Percentiles rank a stretch among this genome's conserved stretches.
These are phyloP conservation scores for Caenorhabditis sp. DNA, from an alignment of 2,888 invertebrate genomes.

Conservation along the genomic window DNA sequence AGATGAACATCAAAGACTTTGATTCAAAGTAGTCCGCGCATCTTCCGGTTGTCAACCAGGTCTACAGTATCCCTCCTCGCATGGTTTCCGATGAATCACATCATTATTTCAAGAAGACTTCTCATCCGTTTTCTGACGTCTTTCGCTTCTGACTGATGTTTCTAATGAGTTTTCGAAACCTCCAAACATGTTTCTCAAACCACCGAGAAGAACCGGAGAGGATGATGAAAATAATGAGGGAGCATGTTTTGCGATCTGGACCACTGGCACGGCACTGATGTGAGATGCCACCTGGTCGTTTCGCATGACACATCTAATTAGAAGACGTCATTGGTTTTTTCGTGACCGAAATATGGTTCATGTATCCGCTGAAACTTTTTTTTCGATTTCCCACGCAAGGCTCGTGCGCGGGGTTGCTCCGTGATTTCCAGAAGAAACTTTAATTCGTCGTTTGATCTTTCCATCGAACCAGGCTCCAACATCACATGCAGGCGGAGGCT, in stretches of 20 bases:
- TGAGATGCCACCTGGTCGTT: not conserved
- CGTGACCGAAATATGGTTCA: not conserved
- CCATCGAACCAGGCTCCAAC: conserved; percentile 12
- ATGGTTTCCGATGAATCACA: no score
- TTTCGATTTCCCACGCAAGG: conserved; percentile 3
- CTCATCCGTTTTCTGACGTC: no score
- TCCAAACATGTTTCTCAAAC: no score
- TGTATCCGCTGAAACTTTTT: not conserved
- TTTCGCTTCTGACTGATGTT: no score
- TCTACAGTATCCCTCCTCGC: no score
- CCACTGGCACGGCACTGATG: not conserved
- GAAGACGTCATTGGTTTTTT: not conserved
- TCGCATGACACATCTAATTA: not conserved
- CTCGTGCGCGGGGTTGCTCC: not conserved
- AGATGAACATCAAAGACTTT: no score
- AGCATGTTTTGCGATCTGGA: not conserved
- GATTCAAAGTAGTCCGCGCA: no score
- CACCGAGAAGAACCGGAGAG: no score
- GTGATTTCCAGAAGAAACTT: not conserved
- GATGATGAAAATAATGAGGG: not conserved
- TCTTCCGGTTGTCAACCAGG: no score
- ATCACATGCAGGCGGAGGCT: conserved; percentile 6
- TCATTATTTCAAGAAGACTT: no score
- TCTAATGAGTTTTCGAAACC: no score
- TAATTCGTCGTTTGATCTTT: conserved; percentile 15